These are phyloP conservation scores for Zygaena filipendulae DNA, from an alignment of 2,888 invertebrate genomes.

Conservation along the genomic window DNA sequence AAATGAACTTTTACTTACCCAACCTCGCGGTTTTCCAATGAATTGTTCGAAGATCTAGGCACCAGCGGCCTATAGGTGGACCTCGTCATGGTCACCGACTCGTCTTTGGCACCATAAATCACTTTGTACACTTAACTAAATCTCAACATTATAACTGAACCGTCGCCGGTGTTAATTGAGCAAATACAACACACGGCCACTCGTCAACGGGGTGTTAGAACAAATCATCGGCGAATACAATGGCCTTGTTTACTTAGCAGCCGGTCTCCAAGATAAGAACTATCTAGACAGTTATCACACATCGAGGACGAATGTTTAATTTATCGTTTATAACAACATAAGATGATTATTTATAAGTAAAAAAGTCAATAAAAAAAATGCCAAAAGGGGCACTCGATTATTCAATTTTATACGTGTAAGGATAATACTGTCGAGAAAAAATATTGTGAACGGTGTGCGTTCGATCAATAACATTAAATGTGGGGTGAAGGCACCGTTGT, in stretches of 20 bases:
- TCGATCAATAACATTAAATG: conserved; percentile 47
- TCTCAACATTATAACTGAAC: conserved; percentile 3
- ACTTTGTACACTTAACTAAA: no score
- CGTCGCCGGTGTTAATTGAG: conserved; percentile 26
- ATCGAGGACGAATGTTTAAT: conserved; percentile 25
- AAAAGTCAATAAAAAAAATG: conserved; percentile 25
- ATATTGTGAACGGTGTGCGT: conserved; percentile 20
- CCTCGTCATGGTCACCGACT: conserved; percentile 39
- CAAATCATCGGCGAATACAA: conserved; percentile 41
- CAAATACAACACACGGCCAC: conserved; percentile 34
- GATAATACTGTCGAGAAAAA: background rate
- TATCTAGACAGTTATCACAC: conserved; percentile 28
- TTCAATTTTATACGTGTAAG: background rate
- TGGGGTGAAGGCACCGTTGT: conserved; percentile 49
- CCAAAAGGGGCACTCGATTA: conserved; percentile 31
- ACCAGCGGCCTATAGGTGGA: conserved; percentile 56
- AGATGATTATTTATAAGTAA: conserved; percentile 17
- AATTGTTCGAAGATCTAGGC: conserved; percentile 48
- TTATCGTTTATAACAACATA: no score
- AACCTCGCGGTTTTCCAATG: conserved; percentile 42
- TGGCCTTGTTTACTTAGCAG: conserved; percentile 29
- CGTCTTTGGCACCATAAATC: conserved; percentile 19
- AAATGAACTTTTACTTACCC: no score
- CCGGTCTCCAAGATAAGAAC: conserved; percentile 22
- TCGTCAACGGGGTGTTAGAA: conserved; percentile 25